These are phyloP conservation scores for Petrocephalus sullivani DNA, from an alignment of 2,797 vertebrate genomes.

Conservation along the genomic window DNA sequence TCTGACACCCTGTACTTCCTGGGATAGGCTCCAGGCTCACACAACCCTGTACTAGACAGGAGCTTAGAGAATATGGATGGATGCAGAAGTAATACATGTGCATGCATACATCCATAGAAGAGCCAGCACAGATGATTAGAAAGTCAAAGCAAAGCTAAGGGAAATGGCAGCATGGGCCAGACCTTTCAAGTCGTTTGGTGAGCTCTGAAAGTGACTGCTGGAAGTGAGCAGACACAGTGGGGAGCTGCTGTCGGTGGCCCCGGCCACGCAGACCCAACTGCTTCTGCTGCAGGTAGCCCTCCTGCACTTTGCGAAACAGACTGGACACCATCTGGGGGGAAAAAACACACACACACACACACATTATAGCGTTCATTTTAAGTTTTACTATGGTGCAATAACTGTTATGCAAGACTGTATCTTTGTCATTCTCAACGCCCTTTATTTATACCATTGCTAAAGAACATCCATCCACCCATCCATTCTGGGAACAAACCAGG, in stretches of 20 bases:
- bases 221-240: slow-evolving; percentile 72
- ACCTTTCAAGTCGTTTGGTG: slow-evolving; percentile 75
- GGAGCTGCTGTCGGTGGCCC: slow-evolving; percentile 53
- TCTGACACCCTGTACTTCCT: neutral
- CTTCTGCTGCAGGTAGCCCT: slow-evolving; percentile 54
- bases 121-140: neutral
- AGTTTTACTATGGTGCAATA: neutral
- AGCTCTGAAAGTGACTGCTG: slow-evolving; percentile 78
- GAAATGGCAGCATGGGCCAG: neutral
- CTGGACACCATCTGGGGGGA: slow-evolving; percentile 69
- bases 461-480: neutral
- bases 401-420: neutral
- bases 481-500: neutral
- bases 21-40: neutral
- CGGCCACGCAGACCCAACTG: slow-evolving; percentile 53
- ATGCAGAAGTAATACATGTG: neutral
- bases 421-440: neutral
- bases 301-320: slow-evolving; percentile 70
- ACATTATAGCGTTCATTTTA: neutral
- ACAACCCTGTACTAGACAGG: neutral
- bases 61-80: neutral
- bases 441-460: neutral
- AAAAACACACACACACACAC: neutral
- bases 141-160: neutral
- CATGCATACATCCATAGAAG: neutral